A percentile compares a stretch with the other conserved stretches of the same genome.
Evolutionary conservation across 2,113 vertebrate species (phyloP).

Genomic region (Halcyon senegalensis): DNA sequence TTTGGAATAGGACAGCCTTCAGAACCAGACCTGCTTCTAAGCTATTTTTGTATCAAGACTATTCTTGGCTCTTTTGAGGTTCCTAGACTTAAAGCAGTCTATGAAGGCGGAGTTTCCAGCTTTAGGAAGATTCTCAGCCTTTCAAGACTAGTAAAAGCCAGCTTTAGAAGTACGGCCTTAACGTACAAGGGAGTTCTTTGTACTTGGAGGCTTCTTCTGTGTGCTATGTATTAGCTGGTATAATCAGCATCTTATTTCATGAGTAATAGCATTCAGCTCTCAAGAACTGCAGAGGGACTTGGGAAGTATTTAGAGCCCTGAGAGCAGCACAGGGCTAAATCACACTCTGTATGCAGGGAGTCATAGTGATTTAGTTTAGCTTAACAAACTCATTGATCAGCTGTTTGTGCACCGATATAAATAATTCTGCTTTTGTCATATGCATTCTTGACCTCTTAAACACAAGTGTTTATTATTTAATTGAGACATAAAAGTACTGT

Average conservation of each 20-base stretch:
- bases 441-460: background rate
- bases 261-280: background rate
- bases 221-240: background rate
- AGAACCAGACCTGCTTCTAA: background rate
- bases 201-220: background rate
- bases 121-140: background rate
- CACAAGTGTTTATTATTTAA: background rate
- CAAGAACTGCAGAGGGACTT: background rate
- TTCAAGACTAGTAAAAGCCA: background rate
- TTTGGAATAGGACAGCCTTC: background rate
- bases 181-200: background rate
- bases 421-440: background rate
- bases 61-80: background rate
- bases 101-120: background rate
- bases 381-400: background rate
- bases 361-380: background rate
- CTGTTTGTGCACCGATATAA: fast-evolving
- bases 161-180: background rate
- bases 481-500: background rate
- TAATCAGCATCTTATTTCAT: background rate
- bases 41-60: background rate
- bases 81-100: background rate
- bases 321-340: background rate
- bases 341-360: background rate
- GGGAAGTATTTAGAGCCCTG: background rate